Evolutionary conservation across 2,797 vertebrate species (phyloP).

Genomic region (Cichlasoma orientale): DNA sequence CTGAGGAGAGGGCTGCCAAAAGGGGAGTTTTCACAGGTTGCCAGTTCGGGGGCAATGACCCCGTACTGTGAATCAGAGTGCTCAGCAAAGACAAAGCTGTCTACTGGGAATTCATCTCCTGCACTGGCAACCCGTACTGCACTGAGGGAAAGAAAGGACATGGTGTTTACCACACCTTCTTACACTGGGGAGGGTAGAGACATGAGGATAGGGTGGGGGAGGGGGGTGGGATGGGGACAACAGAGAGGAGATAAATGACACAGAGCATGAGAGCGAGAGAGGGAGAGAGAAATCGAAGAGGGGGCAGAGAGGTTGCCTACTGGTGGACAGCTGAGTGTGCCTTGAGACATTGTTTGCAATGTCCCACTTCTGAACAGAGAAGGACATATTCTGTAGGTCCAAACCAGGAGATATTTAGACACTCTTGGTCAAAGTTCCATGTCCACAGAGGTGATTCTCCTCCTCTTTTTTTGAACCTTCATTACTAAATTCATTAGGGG

Average conservation of each 20-base stretch:
- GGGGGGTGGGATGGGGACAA: neutral
- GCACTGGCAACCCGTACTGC: constrained; percentile 90
- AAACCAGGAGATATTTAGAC: neutral
- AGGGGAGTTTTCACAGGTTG: constrained; percentile 84
- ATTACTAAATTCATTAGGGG: neutral
- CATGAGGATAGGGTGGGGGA: neutral
- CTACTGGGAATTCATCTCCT: constrained; percentile 81
- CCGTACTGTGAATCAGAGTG: constrained; percentile 80
- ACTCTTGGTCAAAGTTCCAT: neutral
- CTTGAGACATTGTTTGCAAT: constrained; percentile 21
- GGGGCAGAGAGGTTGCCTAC: constrained; percentile 12
- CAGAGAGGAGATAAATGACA: constrained; percentile 1
- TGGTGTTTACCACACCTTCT: constrained; percentile 81
- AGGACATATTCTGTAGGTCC: neutral
- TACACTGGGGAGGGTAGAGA: constrained; percentile 38
- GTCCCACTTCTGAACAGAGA: constrained; percentile 12
- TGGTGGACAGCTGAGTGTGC: neutral
- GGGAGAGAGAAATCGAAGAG: neutral
- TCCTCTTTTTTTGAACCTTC: neutral
- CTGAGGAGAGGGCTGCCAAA: constrained; percentile 86
- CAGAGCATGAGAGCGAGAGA: constrained; percentile 9
- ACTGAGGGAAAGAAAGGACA: constrained; percentile 91
- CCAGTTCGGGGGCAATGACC: constrained; percentile 81
- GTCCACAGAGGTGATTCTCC: constrained; percentile 3
- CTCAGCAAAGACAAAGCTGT: constrained; percentile 80